Evolutionary conservation across 2,113 vertebrate genomes (phyloP).

Genomic region (Xyliphius kryptos): DNA sequence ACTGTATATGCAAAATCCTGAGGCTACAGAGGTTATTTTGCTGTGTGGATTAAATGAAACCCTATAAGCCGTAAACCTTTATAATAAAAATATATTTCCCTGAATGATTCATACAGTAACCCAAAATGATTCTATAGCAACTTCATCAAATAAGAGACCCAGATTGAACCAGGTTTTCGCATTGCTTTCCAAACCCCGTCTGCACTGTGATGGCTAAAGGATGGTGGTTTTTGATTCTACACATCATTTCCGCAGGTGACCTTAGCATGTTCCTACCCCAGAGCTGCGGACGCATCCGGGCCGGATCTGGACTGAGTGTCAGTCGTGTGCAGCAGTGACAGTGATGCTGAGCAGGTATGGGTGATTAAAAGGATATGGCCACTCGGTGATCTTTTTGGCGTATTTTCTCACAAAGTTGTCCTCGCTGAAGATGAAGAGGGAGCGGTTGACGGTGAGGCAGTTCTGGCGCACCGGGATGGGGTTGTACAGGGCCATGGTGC

Average conservation of each 20-base stretch:
- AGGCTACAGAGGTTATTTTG: no score
- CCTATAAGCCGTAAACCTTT: no score
- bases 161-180: neutral
- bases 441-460: constrained; percentile 96
- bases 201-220: neutral
- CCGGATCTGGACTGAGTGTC: neutral
- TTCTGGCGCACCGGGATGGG: constrained; percentile 96
- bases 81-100: no score
- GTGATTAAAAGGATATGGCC: constrained; percentile 89
- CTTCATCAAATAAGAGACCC: neutral
- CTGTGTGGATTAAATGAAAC: no score
- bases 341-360: neutral
- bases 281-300: neutral
- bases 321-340: no score
- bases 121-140: no score
- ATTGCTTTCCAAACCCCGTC: neutral
- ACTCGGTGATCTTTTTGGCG: constrained; percentile 99
- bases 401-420: constrained; percentile 99
- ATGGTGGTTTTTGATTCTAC: neutral
- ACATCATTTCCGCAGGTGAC: constrained; percentile 13
- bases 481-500: constrained; percentile 98
- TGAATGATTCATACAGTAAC: no score
- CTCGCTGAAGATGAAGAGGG: constrained; percentile 97
- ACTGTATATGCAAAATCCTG: no score
- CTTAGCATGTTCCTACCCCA: constrained; percentile 18